Base-by-base conservation (phyloP, 2,797 vertebrate species). In the Hephaestus fuliginosus region DNA sequence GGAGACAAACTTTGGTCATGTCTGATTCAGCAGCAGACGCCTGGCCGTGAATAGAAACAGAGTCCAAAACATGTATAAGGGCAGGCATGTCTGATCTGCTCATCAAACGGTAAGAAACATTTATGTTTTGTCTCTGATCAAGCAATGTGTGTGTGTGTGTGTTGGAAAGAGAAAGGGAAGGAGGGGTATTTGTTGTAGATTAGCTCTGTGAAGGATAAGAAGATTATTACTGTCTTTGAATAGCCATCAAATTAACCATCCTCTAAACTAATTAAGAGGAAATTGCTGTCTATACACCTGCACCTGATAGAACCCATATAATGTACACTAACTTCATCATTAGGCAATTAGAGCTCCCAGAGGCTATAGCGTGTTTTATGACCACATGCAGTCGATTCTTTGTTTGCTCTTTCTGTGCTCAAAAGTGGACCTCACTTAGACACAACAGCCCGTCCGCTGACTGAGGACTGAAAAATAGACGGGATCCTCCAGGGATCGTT, bases 241-340 rank as follows among this genome's bases (percentile, higher is more conserved):
- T 77, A 79, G 78, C 85, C 82, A 87, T 91, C 76, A 91, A 93
- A 89, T 89, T 87, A 90, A 84, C 89, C 81, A 62, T 85, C 86
- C 81, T 86, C 77, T 83, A 86, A 91, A 91, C 30, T 64, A 90
- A 90, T 91, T 88, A 89, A 74, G 80, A 80, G 88, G 62, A 91
- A 91, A 90, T 86, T 80, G 81, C 84, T 72, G 84, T 87, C 81
- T 86, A 60, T 82, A 87, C 86, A 85, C 84, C 89, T 91, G 70
- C 78, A 91, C 85, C 88, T 90, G 81, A 88, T 76, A 77, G 74
- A 90, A 74, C 81, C 70, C 56, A 70, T 85, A 78, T 84, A 93
- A 91, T 88, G 85, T 87, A 86, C 84, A 89, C 84, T 89, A 86
- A 89, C 84, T 87, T 87, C 56, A 89, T 92, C 81, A 94, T 92